A percentile compares a stretch with the other conserved stretches of the same genome.
Conservation (phyloP, 2,888 invertebrate species). For the Drosophila paranaensis region DNA sequence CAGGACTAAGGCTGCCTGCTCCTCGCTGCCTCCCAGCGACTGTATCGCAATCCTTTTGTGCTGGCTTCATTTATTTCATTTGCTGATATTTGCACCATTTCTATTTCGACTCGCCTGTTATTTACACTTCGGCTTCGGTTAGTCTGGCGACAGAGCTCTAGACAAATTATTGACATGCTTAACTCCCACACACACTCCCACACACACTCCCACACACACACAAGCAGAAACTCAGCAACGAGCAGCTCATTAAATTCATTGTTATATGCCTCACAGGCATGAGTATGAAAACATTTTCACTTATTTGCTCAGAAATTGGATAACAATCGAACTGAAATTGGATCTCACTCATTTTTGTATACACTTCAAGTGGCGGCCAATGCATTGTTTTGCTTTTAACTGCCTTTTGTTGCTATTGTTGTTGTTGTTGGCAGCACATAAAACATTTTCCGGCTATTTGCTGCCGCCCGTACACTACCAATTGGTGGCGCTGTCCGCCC, state of each 20-base stretch:
- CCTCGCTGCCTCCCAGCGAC: slow-evolving; percentile 3
- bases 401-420: slow-evolving; percentile 47
- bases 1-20: slow-evolving; percentile 18
- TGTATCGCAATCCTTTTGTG: slow-evolving; percentile 48
- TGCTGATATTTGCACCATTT: slow-evolving; percentile 59
- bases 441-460: slow-evolving; percentile 79
- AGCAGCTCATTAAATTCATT: slow-evolving; percentile 29
- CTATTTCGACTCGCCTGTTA: slow-evolving; percentile 50
- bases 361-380: slow-evolving; percentile 53
- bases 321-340: slow-evolving; percentile 85
- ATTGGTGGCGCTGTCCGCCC: slow-evolving; percentile 38
- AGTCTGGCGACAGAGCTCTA: slow-evolving; percentile 37
- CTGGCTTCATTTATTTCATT: slow-evolving; percentile 57
- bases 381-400: slow-evolving; percentile 78
- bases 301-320: slow-evolving; percentile 83
- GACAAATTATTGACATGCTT: slow-evolving; percentile 78
- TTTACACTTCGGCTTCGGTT: slow-evolving; percentile 50
- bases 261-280: slow-evolving; percentile 65
- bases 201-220: slow-evolving; percentile 5
- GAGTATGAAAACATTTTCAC: slow-evolving; percentile 82
- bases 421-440: slow-evolving; percentile 59
- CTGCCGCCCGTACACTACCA: slow-evolving; percentile 35
- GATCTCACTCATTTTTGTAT: slow-evolving; percentile 83
- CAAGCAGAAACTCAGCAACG: neutral
- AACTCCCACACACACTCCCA: slow-evolving; percentile 31